Percentiles rank a stretch among this genome's conserved stretches.
Evolutionary conservation across 2,888 invertebrate species (phyloP).

Genomic region (Coenonympha glycerion): DNA sequence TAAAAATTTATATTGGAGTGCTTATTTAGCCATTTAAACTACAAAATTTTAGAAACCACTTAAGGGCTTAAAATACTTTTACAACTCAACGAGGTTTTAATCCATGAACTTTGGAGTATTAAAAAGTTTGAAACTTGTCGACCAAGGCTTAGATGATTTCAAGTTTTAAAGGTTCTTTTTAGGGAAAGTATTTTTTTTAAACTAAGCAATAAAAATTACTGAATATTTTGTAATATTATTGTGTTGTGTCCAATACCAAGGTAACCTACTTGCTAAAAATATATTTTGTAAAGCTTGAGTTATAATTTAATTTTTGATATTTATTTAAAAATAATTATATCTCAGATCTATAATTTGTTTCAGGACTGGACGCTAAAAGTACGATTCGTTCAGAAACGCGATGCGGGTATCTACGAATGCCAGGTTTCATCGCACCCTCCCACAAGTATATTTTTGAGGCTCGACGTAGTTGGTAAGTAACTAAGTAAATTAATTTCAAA

Average conservation of each 20-base stretch:
- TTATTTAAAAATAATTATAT: neutral
- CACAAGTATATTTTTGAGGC: conserved; percentile 88
- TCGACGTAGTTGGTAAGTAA: conserved; percentile 88
- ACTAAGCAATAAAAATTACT: too few species aligned
- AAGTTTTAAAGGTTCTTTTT: neutral
- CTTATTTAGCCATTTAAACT: neutral
- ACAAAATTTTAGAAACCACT: conserved; percentile 1
- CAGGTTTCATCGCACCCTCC: conserved; percentile 95
- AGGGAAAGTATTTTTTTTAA: too few species aligned
- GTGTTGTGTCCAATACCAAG: too few species aligned
- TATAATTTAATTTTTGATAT: too few species aligned
- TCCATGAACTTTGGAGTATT: conserved; percentile 6
- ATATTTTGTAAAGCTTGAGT: too few species aligned
- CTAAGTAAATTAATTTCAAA: neutral
- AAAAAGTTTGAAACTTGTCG: conserved; percentile 4
- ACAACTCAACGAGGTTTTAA: conserved; percentile 1
- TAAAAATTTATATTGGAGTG: neutral
- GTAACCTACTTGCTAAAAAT: too few species aligned
- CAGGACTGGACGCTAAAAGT: conserved; percentile 95
- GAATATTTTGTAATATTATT: too few species aligned
- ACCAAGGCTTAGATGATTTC: neutral
- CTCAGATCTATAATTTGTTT: conserved; percentile 18
- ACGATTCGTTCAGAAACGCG: conserved; percentile 89
- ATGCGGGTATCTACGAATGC: conserved; percentile 91
- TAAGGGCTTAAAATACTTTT: conserved; percentile 8